Evolutionary conservation across 2,113 vertebrate species (phyloP).

Genomic region (Megaptera novaeangliae): DNA sequence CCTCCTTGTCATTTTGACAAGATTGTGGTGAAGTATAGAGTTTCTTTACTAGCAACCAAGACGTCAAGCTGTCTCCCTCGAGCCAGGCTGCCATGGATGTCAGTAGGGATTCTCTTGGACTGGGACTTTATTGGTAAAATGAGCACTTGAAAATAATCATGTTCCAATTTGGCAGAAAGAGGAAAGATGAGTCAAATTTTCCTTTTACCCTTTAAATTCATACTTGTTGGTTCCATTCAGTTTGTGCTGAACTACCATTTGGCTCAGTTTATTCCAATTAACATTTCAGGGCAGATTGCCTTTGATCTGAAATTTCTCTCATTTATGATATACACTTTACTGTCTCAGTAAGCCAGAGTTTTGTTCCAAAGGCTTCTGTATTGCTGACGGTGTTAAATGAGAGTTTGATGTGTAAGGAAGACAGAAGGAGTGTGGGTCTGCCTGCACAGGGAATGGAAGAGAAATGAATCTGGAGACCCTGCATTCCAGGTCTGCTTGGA

Average conservation of each 20-base stretch:
- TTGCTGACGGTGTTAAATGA: conserved; percentile 17
- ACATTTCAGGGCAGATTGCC: conserved; percentile 59
- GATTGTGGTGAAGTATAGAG: background rate
- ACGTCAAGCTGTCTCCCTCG: conserved; percentile 22
- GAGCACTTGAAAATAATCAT: conserved; percentile 1
- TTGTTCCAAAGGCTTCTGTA: conserved; percentile 57
- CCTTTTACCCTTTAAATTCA: conserved; percentile 37
- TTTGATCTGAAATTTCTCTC: conserved; percentile 68
- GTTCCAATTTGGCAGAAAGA: conserved; percentile 30
- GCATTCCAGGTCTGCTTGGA: background rate
- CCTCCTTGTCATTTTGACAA: conserved; percentile 57
- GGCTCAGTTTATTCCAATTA: conserved; percentile 69
- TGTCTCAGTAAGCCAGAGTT: conserved; percentile 51
- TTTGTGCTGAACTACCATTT: conserved; percentile 65
- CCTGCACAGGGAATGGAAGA: background rate
- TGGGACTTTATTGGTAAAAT: background rate
- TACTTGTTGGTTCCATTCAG: conserved; percentile 59
- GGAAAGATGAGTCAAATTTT: background rate
- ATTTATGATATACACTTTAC: conserved; percentile 65
- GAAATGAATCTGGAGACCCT: background rate
- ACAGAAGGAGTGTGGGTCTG: conserved; percentile 12
- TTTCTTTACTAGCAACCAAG: conserved; percentile 33
- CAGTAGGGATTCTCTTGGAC: background rate
- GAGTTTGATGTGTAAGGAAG: background rate
- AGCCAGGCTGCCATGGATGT: conserved; percentile 20